Base-by-base conservation (phyloP, 2,888 invertebrate species). In the Euphydryas editha region DNA sequence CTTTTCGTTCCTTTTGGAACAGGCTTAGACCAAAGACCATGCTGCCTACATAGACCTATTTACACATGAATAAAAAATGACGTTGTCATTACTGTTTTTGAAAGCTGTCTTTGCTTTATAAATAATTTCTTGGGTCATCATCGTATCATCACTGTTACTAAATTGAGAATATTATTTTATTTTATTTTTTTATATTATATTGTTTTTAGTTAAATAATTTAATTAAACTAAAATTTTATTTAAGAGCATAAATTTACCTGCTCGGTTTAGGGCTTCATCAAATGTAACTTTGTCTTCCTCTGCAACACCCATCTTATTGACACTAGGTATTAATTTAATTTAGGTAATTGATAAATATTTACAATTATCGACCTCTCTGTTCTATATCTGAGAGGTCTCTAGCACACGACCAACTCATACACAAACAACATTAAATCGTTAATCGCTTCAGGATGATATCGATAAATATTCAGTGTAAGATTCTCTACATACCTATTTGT, bases 261-360 rank as follows among this genome's bases (percentile, higher is more conserved):
- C 54, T 70, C 58, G 71, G 18, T 68, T 67, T 54, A 76, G 64
- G 7, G 75, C 75, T 39, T 65, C 73, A 58, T 75, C 74, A 47
- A 76, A 75, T 0, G 74, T 60, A n/a, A 74, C 67, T 57, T 71
- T 73, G 2, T 65, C 56, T n/a, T 64, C 70, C 24, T 62, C 49
- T 39, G 54, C 42, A 30, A 42, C 42, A 44, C 36, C 56, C 72
- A 72, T 72, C 30, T 63, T 30, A 51, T 37, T 42, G n/a, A 24
- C 20, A 61, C 15, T 24, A n/a, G n/a, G n/a, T n/a, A 13, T 55
- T 54, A 37, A 47, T 13, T 17, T 10, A 30, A 18, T 46, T 39
- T 1, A 56, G 42, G 17, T 49, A n/a, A 66, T 17, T n/a, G n/a
- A 30, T 4, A 36, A 36, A 20, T 47, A 47, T 47, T 47, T 21